Percentiles rank a stretch among this genome's conserved stretches.
Evolutionary conservation across 2,888 invertebrate genomes (phyloP).

Genomic region (Drosophila imparisetae): DNA sequence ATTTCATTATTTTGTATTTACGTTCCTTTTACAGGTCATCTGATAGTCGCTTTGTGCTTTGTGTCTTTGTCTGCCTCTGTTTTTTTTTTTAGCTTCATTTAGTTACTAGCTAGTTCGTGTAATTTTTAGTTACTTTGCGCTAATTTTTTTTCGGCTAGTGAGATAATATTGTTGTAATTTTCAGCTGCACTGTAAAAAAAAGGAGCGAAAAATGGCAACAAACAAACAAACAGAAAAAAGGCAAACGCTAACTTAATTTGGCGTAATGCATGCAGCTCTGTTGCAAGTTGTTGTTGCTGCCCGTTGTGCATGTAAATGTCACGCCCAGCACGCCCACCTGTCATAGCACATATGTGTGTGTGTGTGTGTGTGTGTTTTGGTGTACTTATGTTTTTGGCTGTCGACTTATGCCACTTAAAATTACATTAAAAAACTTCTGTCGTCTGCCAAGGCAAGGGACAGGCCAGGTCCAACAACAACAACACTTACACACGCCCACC

Average conservation of each 20-base stretch:
- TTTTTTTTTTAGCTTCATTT: conserved; percentile 8
- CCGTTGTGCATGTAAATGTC: conserved; percentile 34
- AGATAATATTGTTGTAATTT: conserved; percentile 1
- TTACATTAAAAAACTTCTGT: conserved; percentile 78
- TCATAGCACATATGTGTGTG: conserved; percentile 23
- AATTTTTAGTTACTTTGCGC: conserved; percentile 35
- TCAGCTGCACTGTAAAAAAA: conserved; percentile 1
- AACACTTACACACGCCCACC: conserved; percentile 22
- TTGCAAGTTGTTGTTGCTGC: conserved; percentile 17
- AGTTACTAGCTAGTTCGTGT: conserved; percentile 37
- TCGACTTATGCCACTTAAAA: conserved; percentile 81
- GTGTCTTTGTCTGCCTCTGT: background rate
- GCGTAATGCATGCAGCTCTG: conserved; percentile 26
- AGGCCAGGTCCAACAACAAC: conserved; percentile 7
- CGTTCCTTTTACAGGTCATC: background rate
- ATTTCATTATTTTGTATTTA: background rate
- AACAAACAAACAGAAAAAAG: conserved; percentile 9
- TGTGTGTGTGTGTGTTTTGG: conserved; percentile 20
- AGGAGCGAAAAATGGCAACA: background rate
- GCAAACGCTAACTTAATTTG: conserved; percentile 34
- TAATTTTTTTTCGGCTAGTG: conserved; percentile 24
- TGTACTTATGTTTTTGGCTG: conserved; percentile 64
- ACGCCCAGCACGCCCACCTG: conserved; percentile 57
- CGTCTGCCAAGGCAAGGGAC: conserved; percentile 51
- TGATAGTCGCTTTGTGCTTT: background rate